A percentile compares a stretch with the other conserved stretches of the same genome.
These are phyloP conservation scores for Drosophila picticornis DNA, from an alignment of 2,888 invertebrate genomes.

Conservation along the genomic window DNA sequence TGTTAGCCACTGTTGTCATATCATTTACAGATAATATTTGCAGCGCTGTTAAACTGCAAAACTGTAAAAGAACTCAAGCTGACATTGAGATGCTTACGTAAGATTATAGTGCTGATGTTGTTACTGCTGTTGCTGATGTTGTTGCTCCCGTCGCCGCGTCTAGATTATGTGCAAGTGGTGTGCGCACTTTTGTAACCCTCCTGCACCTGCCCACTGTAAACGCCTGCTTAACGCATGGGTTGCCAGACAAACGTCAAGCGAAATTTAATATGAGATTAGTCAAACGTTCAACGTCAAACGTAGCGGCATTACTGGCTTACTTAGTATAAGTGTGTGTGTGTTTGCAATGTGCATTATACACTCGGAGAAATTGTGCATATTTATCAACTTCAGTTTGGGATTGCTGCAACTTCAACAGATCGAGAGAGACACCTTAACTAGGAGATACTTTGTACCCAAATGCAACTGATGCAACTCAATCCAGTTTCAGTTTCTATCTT, in stretches of 20 bases:
- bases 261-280: constrained; percentile 65
- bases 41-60: not conserved
- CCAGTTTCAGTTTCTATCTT: not conserved
- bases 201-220: constrained; percentile 26
- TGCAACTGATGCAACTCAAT: not conserved
- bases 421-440: not conserved
- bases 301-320: not conserved
- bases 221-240: constrained; percentile 33
- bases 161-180: not conserved
- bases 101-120: constrained; percentile 4
- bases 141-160: not conserved
- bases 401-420: not conserved
- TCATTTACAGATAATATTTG: not conserved
- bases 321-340: not conserved
- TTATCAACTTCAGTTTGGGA: not conserved
- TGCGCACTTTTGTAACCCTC: not conserved
- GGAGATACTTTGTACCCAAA: not conserved
- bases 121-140: not conserved
- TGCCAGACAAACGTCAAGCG: constrained; percentile 71
- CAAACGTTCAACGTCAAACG: not conserved
- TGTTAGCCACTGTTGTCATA: not conserved
- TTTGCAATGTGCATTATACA: not conserved
- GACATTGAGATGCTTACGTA: constrained; percentile 50
- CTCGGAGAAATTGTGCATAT: not conserved
- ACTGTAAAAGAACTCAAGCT: constrained; percentile 26